Conservation (phyloP, 2,797 vertebrate species). For the Platyrinchus mystaceus region DNA sequence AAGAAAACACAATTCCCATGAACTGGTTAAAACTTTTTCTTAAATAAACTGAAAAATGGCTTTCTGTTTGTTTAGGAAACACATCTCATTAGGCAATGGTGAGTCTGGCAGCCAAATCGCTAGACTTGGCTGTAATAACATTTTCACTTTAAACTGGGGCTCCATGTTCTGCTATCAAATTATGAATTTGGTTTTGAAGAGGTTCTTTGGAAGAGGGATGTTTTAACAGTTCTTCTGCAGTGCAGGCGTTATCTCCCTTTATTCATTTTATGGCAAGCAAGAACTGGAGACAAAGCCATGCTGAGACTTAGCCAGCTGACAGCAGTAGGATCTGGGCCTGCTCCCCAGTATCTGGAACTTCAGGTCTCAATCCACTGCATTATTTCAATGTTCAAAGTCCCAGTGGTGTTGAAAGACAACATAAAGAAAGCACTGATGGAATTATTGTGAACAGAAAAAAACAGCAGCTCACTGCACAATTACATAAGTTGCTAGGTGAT, state of each 20-base stretch:
- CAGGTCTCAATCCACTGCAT: neutral
- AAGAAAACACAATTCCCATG: conserved; percentile 1
- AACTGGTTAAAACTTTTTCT: neutral
- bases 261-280: neutral
- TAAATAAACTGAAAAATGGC: conserved; percentile 18
- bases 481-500: neutral
- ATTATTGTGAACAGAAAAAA: conserved; percentile 25
- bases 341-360: neutral
- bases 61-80: conserved; percentile 37
- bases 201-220: neutral
- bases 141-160: neutral
- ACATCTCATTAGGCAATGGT: neutral
- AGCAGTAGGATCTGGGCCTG: neutral
- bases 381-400: neutral
- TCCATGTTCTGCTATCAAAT: neutral
- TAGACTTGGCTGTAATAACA: neutral
- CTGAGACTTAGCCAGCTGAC: neutral
- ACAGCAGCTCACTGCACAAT: neutral
- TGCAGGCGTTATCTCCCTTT: neutral
- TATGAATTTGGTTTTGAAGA: neutral
- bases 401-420: neutral
- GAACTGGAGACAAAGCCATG: neutral
- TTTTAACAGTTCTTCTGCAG: neutral
- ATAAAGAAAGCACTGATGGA: conserved; percentile 12
- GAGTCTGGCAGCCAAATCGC: neutral